phyloP scores from a whole-genome alignment of 1,140 invertebrate genomes.

The Drosophila mojavensis region DNA sequence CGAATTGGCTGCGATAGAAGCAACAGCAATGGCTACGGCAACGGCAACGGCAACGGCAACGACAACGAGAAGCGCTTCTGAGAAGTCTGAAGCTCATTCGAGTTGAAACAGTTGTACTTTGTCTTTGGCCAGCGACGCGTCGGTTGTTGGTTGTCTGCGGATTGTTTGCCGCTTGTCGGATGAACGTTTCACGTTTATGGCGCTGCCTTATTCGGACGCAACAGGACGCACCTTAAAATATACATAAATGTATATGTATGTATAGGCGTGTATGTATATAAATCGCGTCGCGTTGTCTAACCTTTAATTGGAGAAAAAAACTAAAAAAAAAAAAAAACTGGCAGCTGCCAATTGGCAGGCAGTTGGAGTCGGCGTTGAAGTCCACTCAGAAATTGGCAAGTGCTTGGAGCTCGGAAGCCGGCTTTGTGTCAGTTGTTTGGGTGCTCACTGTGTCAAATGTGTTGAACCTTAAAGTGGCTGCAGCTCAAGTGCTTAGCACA shows the following conservation, averaged over 20 bases:
- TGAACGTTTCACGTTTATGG: constrained; percentile 52
- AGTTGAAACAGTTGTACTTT: constrained; percentile 65
- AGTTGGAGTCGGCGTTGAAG: constrained; percentile 17
- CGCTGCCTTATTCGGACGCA: constrained; percentile 60
- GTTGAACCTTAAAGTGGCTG: constrained; percentile 73
- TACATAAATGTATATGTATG: constrained; percentile 6
- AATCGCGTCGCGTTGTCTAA: constrained; percentile 32
- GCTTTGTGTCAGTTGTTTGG: constrained; percentile 70
- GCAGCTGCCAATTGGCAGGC: constrained; percentile 14
- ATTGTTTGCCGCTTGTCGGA: constrained; percentile 30
- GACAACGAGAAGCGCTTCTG: constrained; percentile 39
- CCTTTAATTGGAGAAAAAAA: constrained; percentile 38
- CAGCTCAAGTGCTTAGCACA: constrained; percentile 47
- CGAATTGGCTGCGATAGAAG: constrained; percentile 28
- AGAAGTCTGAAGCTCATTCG: constrained; percentile 35
- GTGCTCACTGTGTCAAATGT: constrained; percentile 69
- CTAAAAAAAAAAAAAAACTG: constrained; percentile 5
- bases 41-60: constrained; percentile 38
- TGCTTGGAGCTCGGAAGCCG: constrained; percentile 48
- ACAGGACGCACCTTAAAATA: constrained; percentile 75
- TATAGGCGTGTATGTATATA: background rate
- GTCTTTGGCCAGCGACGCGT: constrained; percentile 61
- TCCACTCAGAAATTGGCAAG: constrained; percentile 54
- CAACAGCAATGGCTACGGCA: constrained; percentile 28
- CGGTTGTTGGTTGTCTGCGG: constrained; percentile 9